Conservation (phyloP, 2,113 vertebrate species). For the Gopherus evgoodei region DNA sequence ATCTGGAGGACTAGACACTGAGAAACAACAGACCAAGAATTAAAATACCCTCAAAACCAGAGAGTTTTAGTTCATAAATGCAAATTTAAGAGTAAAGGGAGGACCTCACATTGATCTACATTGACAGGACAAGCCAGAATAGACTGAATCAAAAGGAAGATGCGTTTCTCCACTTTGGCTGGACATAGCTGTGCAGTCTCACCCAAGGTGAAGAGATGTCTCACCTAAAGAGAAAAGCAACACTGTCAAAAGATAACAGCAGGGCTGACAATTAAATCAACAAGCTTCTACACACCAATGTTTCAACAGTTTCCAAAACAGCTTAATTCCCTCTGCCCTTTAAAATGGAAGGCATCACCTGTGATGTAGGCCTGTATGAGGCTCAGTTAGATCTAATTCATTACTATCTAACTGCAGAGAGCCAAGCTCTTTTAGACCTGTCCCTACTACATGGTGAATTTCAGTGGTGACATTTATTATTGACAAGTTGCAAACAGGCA, state of each 20-base stretch:
- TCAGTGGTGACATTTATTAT: background rate
- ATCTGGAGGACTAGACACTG: constrained; percentile 26
- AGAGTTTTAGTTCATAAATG: rapidly evolving
- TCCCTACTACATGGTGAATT: background rate
- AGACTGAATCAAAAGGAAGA: constrained; percentile 92
- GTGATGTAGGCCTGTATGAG: background rate
- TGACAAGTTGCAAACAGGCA: background rate
- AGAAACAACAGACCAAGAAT: background rate
- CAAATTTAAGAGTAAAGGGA: background rate
- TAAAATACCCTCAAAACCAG: background rate
- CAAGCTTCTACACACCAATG: background rate
- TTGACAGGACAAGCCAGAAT: constrained; percentile 82
- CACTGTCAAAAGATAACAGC: constrained; percentile 12
- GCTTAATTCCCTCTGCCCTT: background rate
- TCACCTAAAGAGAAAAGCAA: constrained; percentile 81
- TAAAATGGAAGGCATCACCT: background rate
- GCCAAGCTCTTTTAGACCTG: background rate
- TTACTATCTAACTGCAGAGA: background rate
- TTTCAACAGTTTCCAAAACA: background rate
- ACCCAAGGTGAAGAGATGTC: constrained; percentile 91
- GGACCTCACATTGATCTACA: constrained; percentile 75
- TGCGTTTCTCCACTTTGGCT: constrained; percentile 81
- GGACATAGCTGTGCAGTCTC: constrained; percentile 90
- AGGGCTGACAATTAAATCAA: constrained; percentile 25
- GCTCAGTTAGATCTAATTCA: background rate